Conservation (phyloP, 2,113 vertebrate genomes). For the Mastomys coucha region DNA sequence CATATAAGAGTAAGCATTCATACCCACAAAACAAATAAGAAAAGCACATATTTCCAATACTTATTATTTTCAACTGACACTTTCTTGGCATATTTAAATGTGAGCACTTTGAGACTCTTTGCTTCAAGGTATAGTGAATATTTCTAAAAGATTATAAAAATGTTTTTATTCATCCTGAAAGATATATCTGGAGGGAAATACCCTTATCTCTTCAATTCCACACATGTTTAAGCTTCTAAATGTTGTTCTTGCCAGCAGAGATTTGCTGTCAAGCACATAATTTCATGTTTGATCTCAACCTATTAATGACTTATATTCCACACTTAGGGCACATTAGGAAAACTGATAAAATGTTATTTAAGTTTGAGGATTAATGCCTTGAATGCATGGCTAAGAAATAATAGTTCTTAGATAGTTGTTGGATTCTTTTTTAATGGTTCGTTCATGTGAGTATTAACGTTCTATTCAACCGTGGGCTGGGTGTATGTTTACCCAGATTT, state of each 20-base stretch:
- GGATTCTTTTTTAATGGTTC: not conserved
- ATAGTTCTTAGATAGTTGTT: not conserved
- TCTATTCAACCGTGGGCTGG: not conserved
- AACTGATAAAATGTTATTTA: slow-evolving; percentile 52
- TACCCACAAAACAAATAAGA: not conserved
- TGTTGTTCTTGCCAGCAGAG: slow-evolving; percentile 71
- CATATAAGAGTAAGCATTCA: not conserved
- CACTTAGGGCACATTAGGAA: slow-evolving; percentile 47
- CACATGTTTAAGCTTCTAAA: slow-evolving; percentile 74
- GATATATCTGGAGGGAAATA: slow-evolving; percentile 63
- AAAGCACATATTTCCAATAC: not conserved
- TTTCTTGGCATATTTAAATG: slow-evolving; percentile 4
- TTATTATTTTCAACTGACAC: not conserved
- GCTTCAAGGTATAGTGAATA: slow-evolving; percentile 57
- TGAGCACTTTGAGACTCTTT: not conserved
- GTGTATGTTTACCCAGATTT: not conserved
- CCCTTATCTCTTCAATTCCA: slow-evolving; percentile 74
- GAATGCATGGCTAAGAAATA: not conserved
- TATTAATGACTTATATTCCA: slow-evolving; percentile 68
- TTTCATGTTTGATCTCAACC: slow-evolving; percentile 68
- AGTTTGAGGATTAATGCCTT: slow-evolving; percentile 21
- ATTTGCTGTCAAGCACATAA: slow-evolving; percentile 69
- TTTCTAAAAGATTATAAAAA: slow-evolving; percentile 66
- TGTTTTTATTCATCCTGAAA: slow-evolving; percentile 72
- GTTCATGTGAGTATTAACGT: not conserved